Base-by-base conservation (phyloP, 2,888 invertebrate genomes). In the Cremastinae sp. region DNA sequence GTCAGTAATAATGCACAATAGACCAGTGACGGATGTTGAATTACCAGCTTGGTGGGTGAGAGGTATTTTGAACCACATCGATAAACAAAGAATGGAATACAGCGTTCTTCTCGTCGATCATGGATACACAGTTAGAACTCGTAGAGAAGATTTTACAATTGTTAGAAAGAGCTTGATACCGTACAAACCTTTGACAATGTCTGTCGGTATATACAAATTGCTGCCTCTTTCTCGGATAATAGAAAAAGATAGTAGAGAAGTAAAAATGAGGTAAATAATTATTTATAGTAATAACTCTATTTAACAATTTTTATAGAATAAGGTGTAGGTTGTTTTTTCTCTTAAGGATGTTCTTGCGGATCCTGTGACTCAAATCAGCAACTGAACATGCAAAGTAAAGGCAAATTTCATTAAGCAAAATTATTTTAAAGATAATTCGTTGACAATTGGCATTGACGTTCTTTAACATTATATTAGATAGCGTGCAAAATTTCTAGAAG, bases 31-130 rank as follows among this genome's bases (percentile, higher is more conserved):
- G 10, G 69, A 56, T 5, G 37, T 22, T 12, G 76, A 80, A 28
- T 28, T 80, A 5, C 79, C 82, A 1, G 76, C 75, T 5, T 82
- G 81, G 81, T 79, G 71, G 71, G 72, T 73, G 18, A 55, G 82
- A 28, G 82, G 80, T 4, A 49, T 78, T 14, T 35, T 82, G 16
- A 58, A 51, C n/a, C 37, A 8, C 1, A 49, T 16, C 14, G 28
- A 66, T 18, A 10, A 53, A 1, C 7, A 9, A 8, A 71, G 66
- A 1, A 65, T 45, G 0, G 77, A 68, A 45, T 78, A 75, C 37
- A 35, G 56, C 41, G 59, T 78, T 55, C 80, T 80, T 66, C 62
- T 82, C 56, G 78, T 78, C 14, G 82, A 82, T 59, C 76, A 78
- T 16, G 82, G 81, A 2, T 61, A 74, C 1, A 53, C 51, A 1